Evolutionary conservation across 2,888 invertebrate genomes (phyloP).

Genomic region (Stratiomys singularior): DNA sequence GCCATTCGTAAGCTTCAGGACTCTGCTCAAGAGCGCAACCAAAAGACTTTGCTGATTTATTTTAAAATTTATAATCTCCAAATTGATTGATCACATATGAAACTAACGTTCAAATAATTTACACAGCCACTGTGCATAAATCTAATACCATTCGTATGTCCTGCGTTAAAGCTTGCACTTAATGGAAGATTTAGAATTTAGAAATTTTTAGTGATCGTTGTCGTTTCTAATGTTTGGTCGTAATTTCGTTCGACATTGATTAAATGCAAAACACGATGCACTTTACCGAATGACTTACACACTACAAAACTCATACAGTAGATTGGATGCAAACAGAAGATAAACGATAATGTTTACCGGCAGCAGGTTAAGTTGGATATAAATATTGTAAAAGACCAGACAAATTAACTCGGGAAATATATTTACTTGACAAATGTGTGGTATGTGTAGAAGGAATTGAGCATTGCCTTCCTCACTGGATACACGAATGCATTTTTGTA

Average conservation of each 20-base stretch:
- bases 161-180: neutral
- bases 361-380: conserved; percentile 21
- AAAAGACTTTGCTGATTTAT: too few species aligned
- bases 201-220: conserved; percentile 39
- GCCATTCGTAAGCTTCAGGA: too few species aligned
- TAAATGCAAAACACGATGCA: conserved; percentile 41
- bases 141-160: neutral
- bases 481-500: too few species aligned
- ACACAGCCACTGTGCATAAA: neutral
- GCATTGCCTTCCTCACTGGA: too few species aligned
- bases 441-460: too few species aligned
- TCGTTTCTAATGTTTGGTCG: conserved; percentile 18
- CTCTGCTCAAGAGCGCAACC: too few species aligned
- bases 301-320: too few species aligned
- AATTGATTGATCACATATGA: too few species aligned
- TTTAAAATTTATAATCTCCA: too few species aligned
- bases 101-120: neutral
- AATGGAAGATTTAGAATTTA: conserved; percentile 25
- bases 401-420: conserved; percentile 31
- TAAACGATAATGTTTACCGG: conserved; percentile 29
- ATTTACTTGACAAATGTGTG: neutral
- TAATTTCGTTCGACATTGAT: conserved; percentile 45
- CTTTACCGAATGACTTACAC: neutral
- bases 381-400: conserved; percentile 30
- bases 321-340: conserved; percentile 4